Conservation (phyloP, 2,888 invertebrate genomes). For the Lasioglossum figueresi region DNA sequence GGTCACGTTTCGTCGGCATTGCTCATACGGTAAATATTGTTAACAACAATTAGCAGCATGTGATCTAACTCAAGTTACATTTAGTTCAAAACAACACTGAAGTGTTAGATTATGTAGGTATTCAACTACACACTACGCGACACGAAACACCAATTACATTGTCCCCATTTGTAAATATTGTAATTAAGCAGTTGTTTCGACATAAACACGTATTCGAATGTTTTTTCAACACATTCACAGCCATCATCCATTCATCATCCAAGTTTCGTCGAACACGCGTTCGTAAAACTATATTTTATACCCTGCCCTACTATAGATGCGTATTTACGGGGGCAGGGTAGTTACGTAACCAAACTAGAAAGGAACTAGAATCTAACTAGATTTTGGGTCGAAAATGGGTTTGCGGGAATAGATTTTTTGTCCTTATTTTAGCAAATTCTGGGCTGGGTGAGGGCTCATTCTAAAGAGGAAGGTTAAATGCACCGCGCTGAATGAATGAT, state of each 20-base stretch:
- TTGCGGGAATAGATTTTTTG: no score
- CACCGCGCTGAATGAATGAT: no score
- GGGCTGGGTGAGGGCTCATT: no score
- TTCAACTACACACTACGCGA: neutral
- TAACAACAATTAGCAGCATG: neutral
- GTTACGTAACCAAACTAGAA: no score
- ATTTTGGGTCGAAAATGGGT: no score
- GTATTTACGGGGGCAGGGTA: no score
- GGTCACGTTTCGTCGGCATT: neutral
- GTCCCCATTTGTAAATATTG: neutral
- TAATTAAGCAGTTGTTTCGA: neutral
- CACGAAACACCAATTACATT: neutral
- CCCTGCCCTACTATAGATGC: neutral
- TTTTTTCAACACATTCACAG: neutral
- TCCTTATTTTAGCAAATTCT: no score
- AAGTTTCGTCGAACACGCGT: neutral
- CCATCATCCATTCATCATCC: neutral
- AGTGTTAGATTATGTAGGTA: neutral
- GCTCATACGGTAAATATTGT: neutral
- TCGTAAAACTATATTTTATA: constrained; percentile 1
- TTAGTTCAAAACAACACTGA: neutral
- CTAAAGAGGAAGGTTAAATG: no score
- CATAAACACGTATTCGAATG: neutral
- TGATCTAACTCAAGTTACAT: neutral
- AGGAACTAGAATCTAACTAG: no score